Evolutionary conservation across 2,888 invertebrate species (phyloP).

Genomic region (Philaethria dido): DNA sequence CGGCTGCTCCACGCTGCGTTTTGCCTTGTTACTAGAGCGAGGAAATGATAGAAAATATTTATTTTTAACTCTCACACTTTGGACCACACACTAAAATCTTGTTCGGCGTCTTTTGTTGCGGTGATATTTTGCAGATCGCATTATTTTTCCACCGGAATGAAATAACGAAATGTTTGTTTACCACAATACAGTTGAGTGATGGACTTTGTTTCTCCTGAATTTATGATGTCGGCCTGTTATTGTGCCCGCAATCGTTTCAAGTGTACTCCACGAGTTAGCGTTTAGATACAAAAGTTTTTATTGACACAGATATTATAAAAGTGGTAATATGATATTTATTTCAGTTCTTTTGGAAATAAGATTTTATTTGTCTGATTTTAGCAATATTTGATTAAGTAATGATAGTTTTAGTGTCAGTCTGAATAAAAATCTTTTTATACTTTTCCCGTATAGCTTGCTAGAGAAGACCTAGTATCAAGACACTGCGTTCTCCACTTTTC

Average conservation of each 20-base stretch:
- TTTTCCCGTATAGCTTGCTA: too few relatives aligned
- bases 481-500: too few relatives aligned
- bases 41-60: too few relatives aligned
- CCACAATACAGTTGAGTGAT: constrained; percentile 24
- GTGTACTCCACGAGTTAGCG: constrained; percentile 12
- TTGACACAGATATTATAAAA: not conserved
- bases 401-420: too few relatives aligned
- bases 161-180: constrained; percentile 39
- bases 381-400: too few relatives aligned
- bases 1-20: too few relatives aligned
- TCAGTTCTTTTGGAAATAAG: not conserved
- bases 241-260: constrained; percentile 25
- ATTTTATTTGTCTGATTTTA: not conserved
- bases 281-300: constrained; percentile 9
- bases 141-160: constrained; percentile 38
- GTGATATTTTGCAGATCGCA: constrained; percentile 42
- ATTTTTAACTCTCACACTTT: constrained; percentile 18
- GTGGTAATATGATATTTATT: not conserved
- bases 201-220: constrained; percentile 33
- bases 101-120: constrained; percentile 38
- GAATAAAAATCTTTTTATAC: too few relatives aligned
- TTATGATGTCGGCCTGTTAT: constrained; percentile 27
- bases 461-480: too few relatives aligned
- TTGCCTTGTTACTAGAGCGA: too few relatives aligned
- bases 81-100: constrained; percentile 32